Evolutionary conservation across 23 tunicate genomes (phyloP).

Genomic region (Phallusia fumigata): DNA sequence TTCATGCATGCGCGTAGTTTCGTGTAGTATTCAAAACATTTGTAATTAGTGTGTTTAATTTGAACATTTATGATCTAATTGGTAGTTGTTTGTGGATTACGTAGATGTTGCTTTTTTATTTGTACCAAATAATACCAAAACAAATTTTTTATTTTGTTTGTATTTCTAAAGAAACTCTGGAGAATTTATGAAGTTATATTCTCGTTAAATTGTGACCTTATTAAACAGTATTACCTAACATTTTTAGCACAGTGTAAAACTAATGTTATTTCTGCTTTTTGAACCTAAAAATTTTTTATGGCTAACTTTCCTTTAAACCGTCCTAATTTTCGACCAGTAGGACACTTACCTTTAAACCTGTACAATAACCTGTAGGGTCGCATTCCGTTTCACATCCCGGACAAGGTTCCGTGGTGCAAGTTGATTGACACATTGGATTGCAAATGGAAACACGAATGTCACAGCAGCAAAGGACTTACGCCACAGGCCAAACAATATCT

Average conservation of each 20-base stretch:
- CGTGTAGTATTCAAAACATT: not conserved
- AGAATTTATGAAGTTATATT: no score
- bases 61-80: no score
- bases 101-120: no score
- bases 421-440: constrained; percentile 87
- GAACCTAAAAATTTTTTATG: not conserved
- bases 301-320: not conserved
- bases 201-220: no score
- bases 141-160: no score
- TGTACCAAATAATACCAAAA: no score
- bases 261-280: not conserved
- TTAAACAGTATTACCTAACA: no score
- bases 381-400: constrained; percentile 94
- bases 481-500: constrained; percentile 93
- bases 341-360: not conserved
- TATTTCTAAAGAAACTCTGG: no score
- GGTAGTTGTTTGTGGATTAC: no score
- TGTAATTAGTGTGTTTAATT: not conserved
- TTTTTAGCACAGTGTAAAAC: no score
- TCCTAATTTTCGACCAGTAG: not conserved
- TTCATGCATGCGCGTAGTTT: no score
- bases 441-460: constrained; percentile 96
- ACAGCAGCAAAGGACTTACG: constrained; percentile 71
- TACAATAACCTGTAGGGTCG: constrained; percentile 74
- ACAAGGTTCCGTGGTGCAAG: constrained; percentile 96